Base-by-base conservation (phyloP, 2,113 vertebrate species). In the Entelurus aequoreus region DNA sequence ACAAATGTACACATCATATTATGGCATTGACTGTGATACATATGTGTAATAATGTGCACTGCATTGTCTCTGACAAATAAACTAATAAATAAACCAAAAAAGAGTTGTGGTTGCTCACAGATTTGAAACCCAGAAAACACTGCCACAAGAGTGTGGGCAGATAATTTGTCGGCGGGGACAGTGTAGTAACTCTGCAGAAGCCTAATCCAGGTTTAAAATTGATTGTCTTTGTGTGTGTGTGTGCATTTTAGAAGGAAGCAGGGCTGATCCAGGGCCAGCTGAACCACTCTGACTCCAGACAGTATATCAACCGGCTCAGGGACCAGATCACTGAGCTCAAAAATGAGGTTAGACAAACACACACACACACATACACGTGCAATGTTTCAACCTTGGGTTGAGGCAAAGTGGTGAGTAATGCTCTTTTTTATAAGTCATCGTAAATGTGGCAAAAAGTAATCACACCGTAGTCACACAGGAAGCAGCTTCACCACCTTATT, bases 251-350 rank as follows among this genome's bases (percentile, higher is more conserved):
- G 95, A 92, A 93, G 62, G 95, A 97, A 72, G 94, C 94, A 70
- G 94, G 95, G 6, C 88, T 93, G 75, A 94, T 98, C 82, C 93
- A 96, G 71, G 95, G 94, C 53, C 93, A 98, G 80, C 87, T 98
- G 63, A 95, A 95, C 88, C 92, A 95, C 85, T 97, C 93, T 0
- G 95, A 98, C 77, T 95, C 93, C 42, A 92, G 91, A n/a, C 94
- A 97, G 88, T 94, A 96, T 80, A 95, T 97, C 82, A 91, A 84
- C 4, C 90, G 94, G 80, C 92, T 98, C 55, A 92, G 93, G 76
- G 93, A 94, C 71, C 94, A 98, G 84, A 98, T 98, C 10, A 81
- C 92, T 38, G 94, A 98, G 76, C 92, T 97, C 21, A 96, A 95
- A 83, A 92, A 91, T 0, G 94, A 97, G 94, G 95, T 95, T 54